These are phyloP conservation scores for Graptemys geographica DNA, from an alignment of 2,797 vertebrate species.

Conservation along the genomic window DNA sequence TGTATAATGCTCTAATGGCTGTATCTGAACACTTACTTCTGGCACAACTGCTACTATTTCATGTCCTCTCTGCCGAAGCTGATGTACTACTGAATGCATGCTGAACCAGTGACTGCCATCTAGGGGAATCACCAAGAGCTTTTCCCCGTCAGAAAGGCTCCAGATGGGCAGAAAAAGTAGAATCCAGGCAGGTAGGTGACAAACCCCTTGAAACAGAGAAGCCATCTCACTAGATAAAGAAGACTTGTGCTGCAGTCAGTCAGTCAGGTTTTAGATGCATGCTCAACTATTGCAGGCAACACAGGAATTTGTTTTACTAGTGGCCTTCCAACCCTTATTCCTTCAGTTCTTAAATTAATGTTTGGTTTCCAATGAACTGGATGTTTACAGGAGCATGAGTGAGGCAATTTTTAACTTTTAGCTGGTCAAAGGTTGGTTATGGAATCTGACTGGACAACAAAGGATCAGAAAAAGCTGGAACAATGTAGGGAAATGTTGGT, in stretches of 20 bases:
- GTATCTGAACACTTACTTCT: conserved; percentile 80
- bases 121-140: conserved; percentile 85
- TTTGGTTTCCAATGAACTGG: conserved; percentile 21
- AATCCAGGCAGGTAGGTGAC: neutral
- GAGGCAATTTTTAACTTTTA: conserved; percentile 28
- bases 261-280: rapidly evolving
- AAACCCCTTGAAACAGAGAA: neutral
- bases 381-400: neutral
- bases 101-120: conserved; percentile 93
- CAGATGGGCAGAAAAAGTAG: conserved; percentile 21
- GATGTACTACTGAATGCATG: conserved; percentile 77
- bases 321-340: neutral
- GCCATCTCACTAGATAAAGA: neutral
- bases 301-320: rapidly evolving
- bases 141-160: conserved; percentile 57
- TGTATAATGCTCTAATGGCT: conserved; percentile 78
- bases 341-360: neutral
- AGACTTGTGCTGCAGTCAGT: neutral
- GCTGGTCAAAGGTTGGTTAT: neutral
- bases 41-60: conserved; percentile 84
- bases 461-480: neutral
- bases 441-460: rapidly evolving
- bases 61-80: conserved; percentile 86
- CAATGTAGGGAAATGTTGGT: rapidly evolving
- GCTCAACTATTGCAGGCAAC: rapidly evolving